Conservation (phyloP, 2,797 vertebrate species). For the Molossus molossus region DNA sequence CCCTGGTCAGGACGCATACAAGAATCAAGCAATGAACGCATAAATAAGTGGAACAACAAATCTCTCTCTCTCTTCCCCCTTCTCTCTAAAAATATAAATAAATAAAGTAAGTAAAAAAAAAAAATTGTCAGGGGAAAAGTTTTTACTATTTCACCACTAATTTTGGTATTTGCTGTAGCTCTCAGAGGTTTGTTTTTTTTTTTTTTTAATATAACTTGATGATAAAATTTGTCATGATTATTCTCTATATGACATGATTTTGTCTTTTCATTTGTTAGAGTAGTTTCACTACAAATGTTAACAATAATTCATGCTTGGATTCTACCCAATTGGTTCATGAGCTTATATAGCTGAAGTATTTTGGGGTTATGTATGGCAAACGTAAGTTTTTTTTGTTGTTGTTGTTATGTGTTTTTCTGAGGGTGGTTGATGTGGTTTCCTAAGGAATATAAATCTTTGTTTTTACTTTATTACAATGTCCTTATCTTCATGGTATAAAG, state of each 20-base stretch:
- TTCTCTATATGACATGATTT: neutral
- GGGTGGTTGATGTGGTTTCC: neutral
- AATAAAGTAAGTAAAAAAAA: too few relatives aligned
- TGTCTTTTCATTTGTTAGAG: neutral
- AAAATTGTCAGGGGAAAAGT: too few relatives aligned
- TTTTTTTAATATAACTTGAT: neutral
- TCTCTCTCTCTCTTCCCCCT: too few relatives aligned
- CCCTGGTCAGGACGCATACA: too few relatives aligned
- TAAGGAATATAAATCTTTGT: neutral
- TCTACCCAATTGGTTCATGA: neutral
- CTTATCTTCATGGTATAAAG: neutral
- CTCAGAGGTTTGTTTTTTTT: neutral
- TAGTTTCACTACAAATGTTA: slow-evolving; percentile 30
- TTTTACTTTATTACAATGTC: slow-evolving; percentile 45
- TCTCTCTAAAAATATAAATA: too few relatives aligned
- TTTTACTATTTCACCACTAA: slow-evolving; percentile 22
- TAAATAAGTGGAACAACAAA: too few relatives aligned
- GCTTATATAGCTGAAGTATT: neutral
- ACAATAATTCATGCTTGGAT: neutral
- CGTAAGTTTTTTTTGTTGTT: neutral
- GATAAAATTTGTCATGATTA: slow-evolving; percentile 16
- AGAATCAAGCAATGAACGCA: too few relatives aligned
- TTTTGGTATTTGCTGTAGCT: slow-evolving; percentile 12
- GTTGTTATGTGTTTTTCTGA: neutral
- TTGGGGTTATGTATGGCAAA: slow-evolving; percentile 22